A percentile compares a stretch with the other conserved stretches of the same genome.
These are phyloP conservation scores for Operophtera brumata DNA, from an alignment of 2,888 invertebrate genomes.

Conservation along the genomic window DNA sequence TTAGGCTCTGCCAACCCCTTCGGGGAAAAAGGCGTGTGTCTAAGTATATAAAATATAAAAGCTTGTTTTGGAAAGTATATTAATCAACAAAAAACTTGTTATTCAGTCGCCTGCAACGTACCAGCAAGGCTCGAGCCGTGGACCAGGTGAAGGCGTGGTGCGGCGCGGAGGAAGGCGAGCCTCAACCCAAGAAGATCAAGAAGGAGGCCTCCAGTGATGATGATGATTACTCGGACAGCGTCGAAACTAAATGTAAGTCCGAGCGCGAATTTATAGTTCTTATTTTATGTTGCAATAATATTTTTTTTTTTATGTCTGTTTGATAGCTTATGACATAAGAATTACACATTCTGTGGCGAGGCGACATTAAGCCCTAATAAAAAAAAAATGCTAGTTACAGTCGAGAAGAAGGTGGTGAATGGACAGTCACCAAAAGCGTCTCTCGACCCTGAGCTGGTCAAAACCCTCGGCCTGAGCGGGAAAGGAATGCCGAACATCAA, in stretches of 20 bases:
- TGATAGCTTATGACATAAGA: too few species aligned
- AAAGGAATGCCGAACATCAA: conserved; percentile 82
- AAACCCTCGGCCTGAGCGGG: conserved; percentile 73
- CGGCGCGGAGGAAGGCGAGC: conserved; percentile 79
- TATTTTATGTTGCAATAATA: not conserved
- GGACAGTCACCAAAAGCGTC: conserved; percentile 73
- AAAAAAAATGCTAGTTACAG: conserved; percentile 42
- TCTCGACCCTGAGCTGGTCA: conserved; percentile 77
- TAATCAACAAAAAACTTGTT: too few species aligned
- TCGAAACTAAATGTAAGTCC: conserved; percentile 57
- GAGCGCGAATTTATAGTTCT: not conserved
- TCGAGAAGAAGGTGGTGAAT: conserved; percentile 72
- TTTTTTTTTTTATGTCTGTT: not conserved
- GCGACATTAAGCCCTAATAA: conserved; percentile 12
- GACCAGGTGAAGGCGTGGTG: conserved; percentile 93
- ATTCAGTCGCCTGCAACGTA: conserved; percentile 84
- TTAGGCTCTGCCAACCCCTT: too few species aligned
- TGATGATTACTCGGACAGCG: conserved; percentile 72
- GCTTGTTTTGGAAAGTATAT: too few species aligned
- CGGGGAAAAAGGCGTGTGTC: too few species aligned
- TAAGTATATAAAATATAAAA: too few species aligned
- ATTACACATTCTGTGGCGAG: not conserved
- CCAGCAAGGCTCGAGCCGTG: conserved; percentile 90
- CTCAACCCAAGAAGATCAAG: conserved; percentile 76
- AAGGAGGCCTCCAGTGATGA: conserved; percentile 78